Conservation (phyloP, 2,888 invertebrate genomes). For the Elegia similella region DNA sequence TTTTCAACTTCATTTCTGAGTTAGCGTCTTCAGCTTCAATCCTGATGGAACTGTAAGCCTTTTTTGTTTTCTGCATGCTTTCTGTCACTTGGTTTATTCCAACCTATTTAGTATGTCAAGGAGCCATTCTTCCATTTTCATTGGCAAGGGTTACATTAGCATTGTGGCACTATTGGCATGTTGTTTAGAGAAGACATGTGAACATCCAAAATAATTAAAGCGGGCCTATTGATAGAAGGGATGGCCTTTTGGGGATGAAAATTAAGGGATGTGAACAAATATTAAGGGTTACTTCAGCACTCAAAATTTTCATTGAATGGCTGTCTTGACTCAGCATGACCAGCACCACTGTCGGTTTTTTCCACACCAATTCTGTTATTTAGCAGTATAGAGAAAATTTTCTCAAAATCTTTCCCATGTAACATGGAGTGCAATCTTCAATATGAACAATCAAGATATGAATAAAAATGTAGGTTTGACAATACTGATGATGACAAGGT, state of each 20-base stretch:
- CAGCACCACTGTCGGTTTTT: conserved; percentile 28
- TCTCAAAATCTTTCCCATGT: not conserved
- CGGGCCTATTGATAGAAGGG: no score
- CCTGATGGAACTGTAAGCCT: conserved; percentile 46
- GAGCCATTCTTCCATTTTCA: conserved; percentile 8
- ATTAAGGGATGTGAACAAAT: no score
- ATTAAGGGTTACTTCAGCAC: not conserved
- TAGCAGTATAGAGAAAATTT: not conserved
- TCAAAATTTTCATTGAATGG: conserved; percentile 4
- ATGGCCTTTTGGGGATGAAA: no score
- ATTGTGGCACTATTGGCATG: no score
- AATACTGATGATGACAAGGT: no score
- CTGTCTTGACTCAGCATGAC: conserved; percentile 27
- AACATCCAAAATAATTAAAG: no score
- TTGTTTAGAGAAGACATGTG: not conserved
- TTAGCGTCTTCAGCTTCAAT: conserved; percentile 36
- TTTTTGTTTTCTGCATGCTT: conserved; percentile 39
- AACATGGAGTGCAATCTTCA: no score
- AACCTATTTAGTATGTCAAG: not conserved
- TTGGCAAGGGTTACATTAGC: not conserved
- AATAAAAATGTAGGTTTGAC: no score
- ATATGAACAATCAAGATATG: no score
- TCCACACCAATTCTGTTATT: not conserved
- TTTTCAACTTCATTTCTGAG: conserved; percentile 23
- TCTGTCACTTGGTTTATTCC: conserved; percentile 1